Percentiles rank a stretch among this genome's conserved stretches.
These are phyloP conservation scores for Cyprinodon diabolis DNA, from an alignment of 2,797 vertebrate genomes.

Conservation along the genomic window DNA sequence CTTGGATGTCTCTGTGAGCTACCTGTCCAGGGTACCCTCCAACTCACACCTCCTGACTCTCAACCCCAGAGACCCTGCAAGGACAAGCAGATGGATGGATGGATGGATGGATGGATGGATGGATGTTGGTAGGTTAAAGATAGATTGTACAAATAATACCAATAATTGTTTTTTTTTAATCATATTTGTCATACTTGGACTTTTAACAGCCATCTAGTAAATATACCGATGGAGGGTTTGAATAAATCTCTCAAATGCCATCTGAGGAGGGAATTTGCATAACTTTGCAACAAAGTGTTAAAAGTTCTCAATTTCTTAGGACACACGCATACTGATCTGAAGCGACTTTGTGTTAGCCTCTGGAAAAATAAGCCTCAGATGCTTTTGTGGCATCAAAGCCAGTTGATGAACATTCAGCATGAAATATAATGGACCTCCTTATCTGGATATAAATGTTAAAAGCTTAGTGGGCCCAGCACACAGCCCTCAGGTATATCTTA, in stretches of 20 bases:
- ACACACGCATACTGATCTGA: conserved; percentile 23
- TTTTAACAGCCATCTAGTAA: neutral
- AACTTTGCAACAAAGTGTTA: conserved; percentile 6
- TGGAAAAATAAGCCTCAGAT: conserved; percentile 27
- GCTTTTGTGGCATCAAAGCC: conserved; percentile 34
- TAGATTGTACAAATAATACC: neutral
- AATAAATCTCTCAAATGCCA: neutral
- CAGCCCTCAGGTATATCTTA: conserved; percentile 44
- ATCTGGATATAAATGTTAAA: conserved; percentile 43
- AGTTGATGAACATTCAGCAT: conserved; percentile 33
- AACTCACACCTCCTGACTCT: too few species aligned
- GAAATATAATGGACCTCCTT: conserved; percentile 45
- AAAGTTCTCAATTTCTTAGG: neutral
- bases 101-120: too few species aligned
- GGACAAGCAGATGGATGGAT: too few species aligned
- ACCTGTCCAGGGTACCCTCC: too few species aligned
- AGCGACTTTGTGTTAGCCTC: conserved; percentile 27
- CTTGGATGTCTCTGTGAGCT: too few species aligned
- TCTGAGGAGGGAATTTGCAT: neutral
- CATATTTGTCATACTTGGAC: neutral
- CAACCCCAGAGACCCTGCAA: too few species aligned
- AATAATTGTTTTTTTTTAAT: neutral
- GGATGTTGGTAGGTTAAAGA: neutral
- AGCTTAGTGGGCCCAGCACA: conserved; percentile 31
- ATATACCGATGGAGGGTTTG: neutral